Percentiles rank a stretch among this genome's conserved stretches.
Evolutionary conservation across 2,113 vertebrate species (phyloP).

Genomic region (Myiagra hebetior): DNA sequence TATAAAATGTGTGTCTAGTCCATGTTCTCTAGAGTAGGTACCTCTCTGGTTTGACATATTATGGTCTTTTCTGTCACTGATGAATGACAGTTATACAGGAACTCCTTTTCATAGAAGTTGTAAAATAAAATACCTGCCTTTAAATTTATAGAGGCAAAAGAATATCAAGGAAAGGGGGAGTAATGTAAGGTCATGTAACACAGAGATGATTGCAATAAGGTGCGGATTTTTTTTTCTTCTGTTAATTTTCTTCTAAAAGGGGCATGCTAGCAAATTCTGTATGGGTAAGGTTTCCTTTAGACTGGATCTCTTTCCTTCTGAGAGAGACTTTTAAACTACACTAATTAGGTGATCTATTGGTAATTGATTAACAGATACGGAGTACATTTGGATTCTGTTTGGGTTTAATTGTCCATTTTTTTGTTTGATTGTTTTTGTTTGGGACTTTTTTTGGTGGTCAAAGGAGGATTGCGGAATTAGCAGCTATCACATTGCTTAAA

Average conservation of each 20-base stretch:
- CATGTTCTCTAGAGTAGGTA: neutral
- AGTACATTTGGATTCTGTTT: neutral
- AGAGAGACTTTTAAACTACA: neutral
- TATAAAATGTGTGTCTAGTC: neutral
- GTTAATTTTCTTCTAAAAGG: neutral
- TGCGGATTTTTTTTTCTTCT: neutral
- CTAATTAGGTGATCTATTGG: neutral
- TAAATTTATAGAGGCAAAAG: neutral
- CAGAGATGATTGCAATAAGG: neutral
- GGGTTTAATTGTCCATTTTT: neutral
- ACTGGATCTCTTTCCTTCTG: neutral
- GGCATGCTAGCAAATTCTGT: neutral
- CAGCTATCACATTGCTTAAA: neutral
- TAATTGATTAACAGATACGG: neutral
- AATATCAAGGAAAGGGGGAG: neutral
- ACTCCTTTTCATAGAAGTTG: neutral
- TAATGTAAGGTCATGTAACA: neutral
- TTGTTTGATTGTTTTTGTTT: neutral
- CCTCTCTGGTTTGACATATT: neutral
- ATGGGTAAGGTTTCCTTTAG: neutral
- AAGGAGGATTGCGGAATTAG: neutral
- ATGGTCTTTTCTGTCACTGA: neutral
- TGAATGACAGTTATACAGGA: neutral
- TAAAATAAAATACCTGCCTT: neutral
- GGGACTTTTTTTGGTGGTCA: neutral